A percentile compares a stretch with the other conserved stretches of the same genome.
Evolutionary conservation across 1,140 invertebrate species (phyloP).

Genomic region (Himalopsyche phryganea): DNA sequence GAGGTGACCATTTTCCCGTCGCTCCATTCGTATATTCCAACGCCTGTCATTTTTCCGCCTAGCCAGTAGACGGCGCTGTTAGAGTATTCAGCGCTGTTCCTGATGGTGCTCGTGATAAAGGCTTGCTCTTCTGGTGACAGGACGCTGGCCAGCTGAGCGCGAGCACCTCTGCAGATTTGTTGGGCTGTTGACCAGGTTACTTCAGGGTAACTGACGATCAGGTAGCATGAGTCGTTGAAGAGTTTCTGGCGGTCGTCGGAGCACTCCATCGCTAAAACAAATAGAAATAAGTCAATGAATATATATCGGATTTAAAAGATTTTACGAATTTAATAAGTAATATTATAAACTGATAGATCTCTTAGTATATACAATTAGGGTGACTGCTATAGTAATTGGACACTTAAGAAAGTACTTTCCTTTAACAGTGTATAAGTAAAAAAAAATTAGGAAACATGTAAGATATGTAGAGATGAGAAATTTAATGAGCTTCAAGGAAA

Average conservation of each 20-base stretch:
- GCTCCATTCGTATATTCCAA: slow-evolving; percentile 54
- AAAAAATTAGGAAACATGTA: too few relatives aligned
- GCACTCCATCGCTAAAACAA: slow-evolving; percentile 54
- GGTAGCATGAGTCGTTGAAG: slow-evolving; percentile 66
- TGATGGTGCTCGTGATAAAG: slow-evolving; percentile 61
- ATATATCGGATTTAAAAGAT: too few relatives aligned
- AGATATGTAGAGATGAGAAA: too few relatives aligned
- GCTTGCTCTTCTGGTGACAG: slow-evolving; percentile 61
- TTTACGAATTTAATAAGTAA: too few relatives aligned
- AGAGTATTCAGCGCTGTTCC: slow-evolving; percentile 63
- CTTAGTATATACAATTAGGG: too few relatives aligned
- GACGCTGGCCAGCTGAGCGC: slow-evolving; percentile 58
- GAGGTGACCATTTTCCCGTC: slow-evolving; percentile 54
- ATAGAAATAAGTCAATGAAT: too few relatives aligned
- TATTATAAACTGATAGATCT: too few relatives aligned
- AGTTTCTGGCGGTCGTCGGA: slow-evolving; percentile 61
- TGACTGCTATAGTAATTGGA: too few relatives aligned
- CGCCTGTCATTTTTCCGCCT: slow-evolving; percentile 46
- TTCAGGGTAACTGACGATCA: slow-evolving; percentile 68
- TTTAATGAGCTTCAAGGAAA: too few relatives aligned
- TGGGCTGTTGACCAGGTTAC: slow-evolving; percentile 70
- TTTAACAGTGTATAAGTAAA: too few relatives aligned
- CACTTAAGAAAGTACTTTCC: too few relatives aligned
- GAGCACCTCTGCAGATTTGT: slow-evolving; percentile 64
- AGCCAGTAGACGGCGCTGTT: slow-evolving; percentile 68